Evolutionary conservation across 2,113 vertebrate genomes (phyloP).

Genomic region (Psephotus haematonotus): DNA sequence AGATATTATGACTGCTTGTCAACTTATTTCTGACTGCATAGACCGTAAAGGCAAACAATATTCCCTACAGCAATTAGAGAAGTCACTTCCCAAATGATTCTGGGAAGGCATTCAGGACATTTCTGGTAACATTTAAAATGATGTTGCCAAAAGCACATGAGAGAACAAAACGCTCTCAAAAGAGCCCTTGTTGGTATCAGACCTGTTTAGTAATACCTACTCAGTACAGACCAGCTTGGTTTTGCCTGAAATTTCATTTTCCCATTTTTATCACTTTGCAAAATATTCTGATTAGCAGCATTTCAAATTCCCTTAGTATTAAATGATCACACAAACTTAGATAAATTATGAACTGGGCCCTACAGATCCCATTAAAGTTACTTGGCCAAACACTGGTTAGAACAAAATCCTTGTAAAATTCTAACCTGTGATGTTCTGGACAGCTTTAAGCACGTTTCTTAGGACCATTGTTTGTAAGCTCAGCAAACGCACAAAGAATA

Average conservation of each 20-base stretch:
- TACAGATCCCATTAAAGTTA: not conserved
- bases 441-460: not conserved
- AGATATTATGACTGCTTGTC: not conserved
- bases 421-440: not conserved
- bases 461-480: not conserved
- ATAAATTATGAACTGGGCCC: not conserved
- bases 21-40: not conserved
- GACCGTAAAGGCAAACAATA: not conserved
- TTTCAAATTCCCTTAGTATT: not conserved
- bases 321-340: not conserved
- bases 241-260: not conserved
- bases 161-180: not conserved
- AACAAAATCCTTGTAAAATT: not conserved
- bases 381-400: not conserved
- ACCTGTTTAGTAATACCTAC: not conserved
- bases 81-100: not conserved
- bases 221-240: not conserved
- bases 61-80: not conserved
- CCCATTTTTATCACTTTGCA: not conserved
- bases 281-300: not conserved
- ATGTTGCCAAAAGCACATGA: not conserved
- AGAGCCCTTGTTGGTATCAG: not conserved
- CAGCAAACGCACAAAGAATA: not conserved
- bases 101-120: not conserved
- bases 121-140: not conserved